Percentiles rank a stretch among this genome's conserved stretches.
Evolutionary conservation across 2,797 vertebrate species (phyloP).

Genomic region (Alcedo atthis): DNA sequence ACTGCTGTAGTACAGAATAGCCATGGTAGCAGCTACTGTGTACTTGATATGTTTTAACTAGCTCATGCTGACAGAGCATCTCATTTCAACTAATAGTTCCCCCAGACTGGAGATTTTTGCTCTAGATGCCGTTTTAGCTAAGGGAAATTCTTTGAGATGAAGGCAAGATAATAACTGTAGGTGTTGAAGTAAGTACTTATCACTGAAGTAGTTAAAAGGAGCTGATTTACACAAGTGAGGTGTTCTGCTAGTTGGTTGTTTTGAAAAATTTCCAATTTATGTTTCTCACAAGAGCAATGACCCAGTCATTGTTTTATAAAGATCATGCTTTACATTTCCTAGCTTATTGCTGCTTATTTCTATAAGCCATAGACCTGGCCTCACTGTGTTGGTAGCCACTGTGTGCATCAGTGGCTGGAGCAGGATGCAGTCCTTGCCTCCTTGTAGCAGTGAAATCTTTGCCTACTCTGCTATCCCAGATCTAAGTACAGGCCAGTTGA

Average conservation of each 20-base stretch:
- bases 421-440: neutral
- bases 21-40: accelerated
- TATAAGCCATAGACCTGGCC: neutral
- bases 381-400: accelerated
- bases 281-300: neutral
- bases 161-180: neutral
- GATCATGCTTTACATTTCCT: neutral
- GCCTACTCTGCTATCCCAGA: neutral
- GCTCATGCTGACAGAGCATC: neutral
- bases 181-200: neutral
- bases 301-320: neutral
- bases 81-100: neutral
- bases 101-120: neutral
- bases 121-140: neutral
- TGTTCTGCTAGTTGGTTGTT: neutral
- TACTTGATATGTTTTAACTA: neutral
- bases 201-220: neutral
- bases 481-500: too few species aligned
- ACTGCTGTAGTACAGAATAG: neutral
- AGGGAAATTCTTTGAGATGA: neutral
- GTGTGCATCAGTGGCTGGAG: neutral
- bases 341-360: neutral
- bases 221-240: neutral
- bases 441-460: neutral
- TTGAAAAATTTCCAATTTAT: neutral